A percentile compares a stretch with the other conserved stretches of the same genome.
Evolutionary conservation across 2,113 vertebrate genomes (phyloP).

Genomic region (Petrocephalus microphthalmus): DNA sequence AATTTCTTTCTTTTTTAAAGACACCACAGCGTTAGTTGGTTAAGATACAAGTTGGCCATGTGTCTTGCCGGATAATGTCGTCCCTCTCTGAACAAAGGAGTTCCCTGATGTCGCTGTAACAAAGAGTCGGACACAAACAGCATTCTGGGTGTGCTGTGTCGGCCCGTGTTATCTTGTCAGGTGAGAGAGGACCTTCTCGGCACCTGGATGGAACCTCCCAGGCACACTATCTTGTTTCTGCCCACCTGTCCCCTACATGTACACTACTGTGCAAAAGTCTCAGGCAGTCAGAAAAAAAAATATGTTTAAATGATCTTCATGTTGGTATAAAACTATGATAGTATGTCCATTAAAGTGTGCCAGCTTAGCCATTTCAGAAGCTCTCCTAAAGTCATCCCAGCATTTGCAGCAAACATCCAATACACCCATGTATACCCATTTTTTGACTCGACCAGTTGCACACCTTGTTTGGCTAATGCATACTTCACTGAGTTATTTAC

Average conservation of each 20-base stretch:
- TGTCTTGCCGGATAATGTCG: neutral
- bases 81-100: neutral
- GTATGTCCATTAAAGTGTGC: neutral
- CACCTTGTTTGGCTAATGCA: neutral
- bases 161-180: constrained; percentile 46
- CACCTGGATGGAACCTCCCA: constrained; percentile 88
- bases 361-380: neutral
- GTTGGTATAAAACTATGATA: neutral
- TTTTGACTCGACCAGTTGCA: neutral
- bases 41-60: neutral
- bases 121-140: neutral
- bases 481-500: neutral
- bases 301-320: neutral
- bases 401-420: neutral
- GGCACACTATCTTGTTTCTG: constrained; percentile 97
- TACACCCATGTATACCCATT: neutral
- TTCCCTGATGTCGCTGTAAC: neutral
- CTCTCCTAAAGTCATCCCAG: no score
- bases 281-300: neutral
- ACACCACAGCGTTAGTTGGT: neutral
- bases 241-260: constrained; percentile 79
- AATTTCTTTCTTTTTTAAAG: constrained; percentile 12
- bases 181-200: constrained; percentile 93
- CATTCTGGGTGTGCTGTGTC: neutral
- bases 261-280: neutral